These are phyloP conservation scores for Crepidodera aurea DNA, from an alignment of 2,888 invertebrate species.

Conservation along the genomic window DNA sequence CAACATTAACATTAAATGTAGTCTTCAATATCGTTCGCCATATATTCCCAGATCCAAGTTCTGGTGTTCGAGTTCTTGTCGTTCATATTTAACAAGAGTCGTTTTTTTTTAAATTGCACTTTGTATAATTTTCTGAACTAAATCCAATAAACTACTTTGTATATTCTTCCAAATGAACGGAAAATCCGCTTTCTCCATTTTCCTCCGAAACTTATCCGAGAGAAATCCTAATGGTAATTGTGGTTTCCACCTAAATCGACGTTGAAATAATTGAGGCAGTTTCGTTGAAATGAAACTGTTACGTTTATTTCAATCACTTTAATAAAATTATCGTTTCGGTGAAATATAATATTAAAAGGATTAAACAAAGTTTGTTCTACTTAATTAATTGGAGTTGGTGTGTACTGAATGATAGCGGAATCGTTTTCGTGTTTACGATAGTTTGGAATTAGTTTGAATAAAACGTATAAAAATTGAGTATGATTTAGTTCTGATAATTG, in stretches of 20 bases:
- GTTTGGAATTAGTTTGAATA: background rate
- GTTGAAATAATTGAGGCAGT: conserved; percentile 4
- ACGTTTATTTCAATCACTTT: conserved; percentile 1
- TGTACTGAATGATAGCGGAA: conserved; percentile 6
- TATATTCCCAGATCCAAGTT: too few relatives aligned
- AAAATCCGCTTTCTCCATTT: background rate
- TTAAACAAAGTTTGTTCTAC: background rate
- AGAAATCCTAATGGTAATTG: conserved; percentile 5
- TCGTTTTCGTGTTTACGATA: conserved; percentile 3
- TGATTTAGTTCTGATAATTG: too few relatives aligned
- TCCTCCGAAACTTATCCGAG: background rate
- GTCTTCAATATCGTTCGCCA: too few relatives aligned
- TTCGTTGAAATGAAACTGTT: background rate
- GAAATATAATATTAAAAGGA: conserved; percentile 9
- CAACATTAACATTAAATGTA: too few relatives aligned
- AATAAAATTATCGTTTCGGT: conserved; percentile 5
- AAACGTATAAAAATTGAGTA: background rate
- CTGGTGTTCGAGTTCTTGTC: too few relatives aligned
- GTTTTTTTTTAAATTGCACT: too few relatives aligned
- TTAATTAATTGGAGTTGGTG: conserved; percentile 1
- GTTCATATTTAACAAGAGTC: too few relatives aligned
- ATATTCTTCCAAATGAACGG: background rate
- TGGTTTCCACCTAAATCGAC: conserved; percentile 11
- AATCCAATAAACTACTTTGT: background rate
- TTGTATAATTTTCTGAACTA: too few relatives aligned